Conservation (phyloP, 2,888 invertebrate species). For the Neria commutata region DNA sequence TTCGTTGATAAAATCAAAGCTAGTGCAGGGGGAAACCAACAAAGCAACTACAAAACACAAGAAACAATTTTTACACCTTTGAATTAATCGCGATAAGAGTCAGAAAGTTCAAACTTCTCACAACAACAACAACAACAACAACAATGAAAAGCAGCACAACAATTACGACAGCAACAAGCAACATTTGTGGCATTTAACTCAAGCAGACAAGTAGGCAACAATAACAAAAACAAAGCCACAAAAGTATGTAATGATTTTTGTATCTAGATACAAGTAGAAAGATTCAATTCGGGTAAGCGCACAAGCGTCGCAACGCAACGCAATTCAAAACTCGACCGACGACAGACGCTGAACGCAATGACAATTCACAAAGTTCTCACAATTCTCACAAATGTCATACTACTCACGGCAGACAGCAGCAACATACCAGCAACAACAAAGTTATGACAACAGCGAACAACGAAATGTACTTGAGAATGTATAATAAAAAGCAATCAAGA, state of each 20-base stretch:
- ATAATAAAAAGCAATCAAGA: conserved; percentile 4
- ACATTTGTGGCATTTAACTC: neutral
- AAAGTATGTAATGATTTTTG: too few relatives aligned
- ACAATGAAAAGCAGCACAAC: neutral
- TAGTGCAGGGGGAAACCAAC: conserved; percentile 14
- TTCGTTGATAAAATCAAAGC: neutral
- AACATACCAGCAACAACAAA: conserved; percentile 5
- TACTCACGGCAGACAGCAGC: neutral
- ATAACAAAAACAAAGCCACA: neutral
- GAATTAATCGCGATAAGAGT: conserved; percentile 17
- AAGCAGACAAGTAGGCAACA: neutral
- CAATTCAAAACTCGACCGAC: neutral
- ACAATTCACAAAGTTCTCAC: neutral
- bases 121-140: conserved; percentile 6
- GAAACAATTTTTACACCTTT: conserved; percentile 30
- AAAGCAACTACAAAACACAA: conserved; percentile 15
- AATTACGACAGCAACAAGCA: neutral
- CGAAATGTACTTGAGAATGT: neutral
- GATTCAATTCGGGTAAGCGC: neutral
- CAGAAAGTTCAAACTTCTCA: conserved; percentile 10
- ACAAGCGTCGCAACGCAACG: neutral
- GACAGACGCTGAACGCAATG: neutral
- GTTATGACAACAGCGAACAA: neutral
- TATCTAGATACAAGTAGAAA: neutral
- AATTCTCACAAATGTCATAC: neutral